A percentile compares a stretch with the other conserved stretches of the same genome.
phyloP scores from a whole-genome alignment of 2,113 vertebrate species.

The Okapia johnstoni region DNA sequence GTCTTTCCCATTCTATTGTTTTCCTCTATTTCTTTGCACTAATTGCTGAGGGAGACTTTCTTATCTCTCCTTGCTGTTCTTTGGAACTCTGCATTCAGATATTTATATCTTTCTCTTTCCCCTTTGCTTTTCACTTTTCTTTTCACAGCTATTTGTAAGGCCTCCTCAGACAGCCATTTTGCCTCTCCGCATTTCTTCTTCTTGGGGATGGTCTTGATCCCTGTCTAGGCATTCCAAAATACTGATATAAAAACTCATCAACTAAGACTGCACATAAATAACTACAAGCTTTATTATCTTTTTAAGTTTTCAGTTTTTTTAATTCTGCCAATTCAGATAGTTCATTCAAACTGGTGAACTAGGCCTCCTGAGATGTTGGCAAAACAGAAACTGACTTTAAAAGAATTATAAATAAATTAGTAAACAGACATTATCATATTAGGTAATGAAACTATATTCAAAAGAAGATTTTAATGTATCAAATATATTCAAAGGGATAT shows the following conservation, averaged over 20 bases:
- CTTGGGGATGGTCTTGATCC: no score
- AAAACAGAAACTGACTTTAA: slow-evolving; percentile 24
- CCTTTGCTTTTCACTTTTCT: no score
- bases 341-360: background rate
- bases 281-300: background rate
- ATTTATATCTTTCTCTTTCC: no score
- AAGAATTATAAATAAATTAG: slow-evolving; percentile 25
- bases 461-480: background rate
- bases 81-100: no score
- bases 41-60: no score
- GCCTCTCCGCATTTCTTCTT: no score
- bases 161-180: no score
- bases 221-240: background rate
- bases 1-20: no score
- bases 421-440: background rate
- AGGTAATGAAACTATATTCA: background rate
- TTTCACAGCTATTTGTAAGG: no score
- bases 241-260: background rate
- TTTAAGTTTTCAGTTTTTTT: background rate
- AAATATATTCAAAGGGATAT: background rate
- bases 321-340: background rate
- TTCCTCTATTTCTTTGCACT: no score
- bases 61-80: no score
- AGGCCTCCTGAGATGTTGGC: background rate
- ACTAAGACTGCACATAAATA: background rate